Evolutionary conservation across 1,140 invertebrate genomes (phyloP), one percentile per base, ranked within the genome.

Genomic region (Heterodera schachtii): DNA sequence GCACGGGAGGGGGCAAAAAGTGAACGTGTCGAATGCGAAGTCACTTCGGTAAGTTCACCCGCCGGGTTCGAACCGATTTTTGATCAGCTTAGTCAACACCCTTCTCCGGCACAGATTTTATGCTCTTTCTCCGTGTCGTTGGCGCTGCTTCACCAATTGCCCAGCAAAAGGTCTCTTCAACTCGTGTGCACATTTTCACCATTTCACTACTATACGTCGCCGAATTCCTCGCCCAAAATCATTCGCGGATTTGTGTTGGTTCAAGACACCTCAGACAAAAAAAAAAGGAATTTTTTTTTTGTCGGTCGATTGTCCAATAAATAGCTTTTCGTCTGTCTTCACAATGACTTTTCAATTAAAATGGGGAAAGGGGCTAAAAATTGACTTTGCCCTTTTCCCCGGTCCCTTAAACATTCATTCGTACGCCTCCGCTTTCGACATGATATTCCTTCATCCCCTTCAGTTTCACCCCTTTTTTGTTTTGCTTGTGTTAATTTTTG

Each of bases 1-100:
- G 57, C 3, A 78, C 64, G 4, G 41, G 77, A 1, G 70, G 13
- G 11, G 77, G 57, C 43, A 78, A 78, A 69, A 78, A 78, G 21
- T 78, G 70, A 21, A 76, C 1, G 16, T 57, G 57, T 19, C 1
- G 1, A 11, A 60, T 19, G 0, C 57, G 11, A 64, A 64, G 2
- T 11, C 4, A 64, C 16, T 19, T 19, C 57, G 57, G 57, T 64
- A 4, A 64, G 57, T 64, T 64, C 16, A 52, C 6, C 6, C 49
- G 0, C 49, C 52, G 5, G 52, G 16, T 3, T 64, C 57, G 57
- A 19, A 19, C 57, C 3, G 4, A 64, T 64, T n/a, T n/a, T n/a
- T 64, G 11, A 3, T 64, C 19, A 64, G 11, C 16, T 19, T 1
- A 64, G 5, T 60, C 11, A 64, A 11, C 13, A 11, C 9, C 52